Base-by-base conservation (phyloP, 2,888 invertebrate species). In the Philonicus albiceps region DNA sequence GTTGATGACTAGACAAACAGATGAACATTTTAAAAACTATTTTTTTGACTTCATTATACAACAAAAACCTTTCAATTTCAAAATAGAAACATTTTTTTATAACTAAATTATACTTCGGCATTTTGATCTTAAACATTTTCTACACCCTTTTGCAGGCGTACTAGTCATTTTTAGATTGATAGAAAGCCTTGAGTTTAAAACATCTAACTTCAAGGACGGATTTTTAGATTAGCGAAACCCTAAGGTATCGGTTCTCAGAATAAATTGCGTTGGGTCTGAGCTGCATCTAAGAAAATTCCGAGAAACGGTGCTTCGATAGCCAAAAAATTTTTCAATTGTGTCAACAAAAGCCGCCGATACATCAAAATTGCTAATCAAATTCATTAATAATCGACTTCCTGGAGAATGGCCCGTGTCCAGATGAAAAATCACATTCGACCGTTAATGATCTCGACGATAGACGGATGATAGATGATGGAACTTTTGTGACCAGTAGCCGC, bases 371-470 rank as follows among this genome's bases (percentile, higher is more conserved):
- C 64, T 16, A 81, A 55, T 81, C 64, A 34, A 13, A 5, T 81
- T 55, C 81, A 81, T 81, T 81, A 81, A 81, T 81, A 55, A 81
- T 34, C 19, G 27, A 34, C 81, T 64, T 81, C 81, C 81, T 49
- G 55, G 22, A 64, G 81, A 53, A 53, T 53, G 64, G 55, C 34
- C 55, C 55, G 64, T 81, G 81, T 81, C 55, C 81, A 64, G 55
- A 81, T 81, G 81, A 81, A 81, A 81, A 81, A 81, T 81, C 53
- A 81, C 64, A 34, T 64, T 49, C 81, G 30, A 37, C 13, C 64
- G 55, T 81, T 81, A 81, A 81, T 81, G 81, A 81, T 81, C 81
- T 64, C 34, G 55, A 8, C 55, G 81, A 81, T 81, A 81, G 81
- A 81, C 81, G 13, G 81, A 81, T 81, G 81, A 81, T 81, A 81